A percentile compares a stretch with the other conserved stretches of the same genome.
These are phyloP conservation scores for Arge pagana DNA, from an alignment of 2,888 invertebrate species.

Conservation along the genomic window DNA sequence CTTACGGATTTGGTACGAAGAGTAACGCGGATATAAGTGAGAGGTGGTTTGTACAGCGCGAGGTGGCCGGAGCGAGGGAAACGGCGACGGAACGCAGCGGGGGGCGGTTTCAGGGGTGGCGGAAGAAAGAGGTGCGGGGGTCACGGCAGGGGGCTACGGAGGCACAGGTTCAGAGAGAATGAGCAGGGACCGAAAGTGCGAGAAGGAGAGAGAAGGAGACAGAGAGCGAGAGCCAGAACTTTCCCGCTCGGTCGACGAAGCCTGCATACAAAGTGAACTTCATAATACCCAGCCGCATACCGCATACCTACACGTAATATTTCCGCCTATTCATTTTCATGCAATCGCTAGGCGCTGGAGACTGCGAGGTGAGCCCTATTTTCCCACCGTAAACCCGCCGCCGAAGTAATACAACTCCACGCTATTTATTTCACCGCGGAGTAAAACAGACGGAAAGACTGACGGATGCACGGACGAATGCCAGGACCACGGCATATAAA, in stretches of 20 bases:
- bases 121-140: constrained; percentile 14
- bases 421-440: constrained; percentile 36
- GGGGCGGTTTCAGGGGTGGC: too few species aligned
- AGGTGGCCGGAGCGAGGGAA: too few species aligned
- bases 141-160: background rate
- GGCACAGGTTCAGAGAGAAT: constrained; percentile 19
- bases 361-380: constrained; percentile 33
- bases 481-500: too few species aligned
- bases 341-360: constrained; percentile 28
- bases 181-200: constrained; percentile 13
- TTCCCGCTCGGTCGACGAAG: constrained; percentile 25
- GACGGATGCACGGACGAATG: constrained; percentile 27
- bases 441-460: constrained; percentile 27
- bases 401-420: constrained; percentile 35
- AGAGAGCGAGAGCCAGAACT: too few species aligned
- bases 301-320: constrained; percentile 35
- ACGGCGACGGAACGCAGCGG: too few species aligned
- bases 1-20: constrained; percentile 13
- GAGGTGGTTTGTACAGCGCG: constrained; percentile 9
- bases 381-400: constrained; percentile 27
- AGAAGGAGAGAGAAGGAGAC: constrained; percentile 14
- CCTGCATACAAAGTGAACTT: constrained; percentile 33
- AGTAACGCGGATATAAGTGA: constrained; percentile 20
- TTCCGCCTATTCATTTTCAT: constrained; percentile 40
- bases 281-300: constrained; percentile 25